phyloP scores from a whole-genome alignment of 37 sponge, comb jelly and placozoan species.

The Diacarnus erythraeanus region DNA sequence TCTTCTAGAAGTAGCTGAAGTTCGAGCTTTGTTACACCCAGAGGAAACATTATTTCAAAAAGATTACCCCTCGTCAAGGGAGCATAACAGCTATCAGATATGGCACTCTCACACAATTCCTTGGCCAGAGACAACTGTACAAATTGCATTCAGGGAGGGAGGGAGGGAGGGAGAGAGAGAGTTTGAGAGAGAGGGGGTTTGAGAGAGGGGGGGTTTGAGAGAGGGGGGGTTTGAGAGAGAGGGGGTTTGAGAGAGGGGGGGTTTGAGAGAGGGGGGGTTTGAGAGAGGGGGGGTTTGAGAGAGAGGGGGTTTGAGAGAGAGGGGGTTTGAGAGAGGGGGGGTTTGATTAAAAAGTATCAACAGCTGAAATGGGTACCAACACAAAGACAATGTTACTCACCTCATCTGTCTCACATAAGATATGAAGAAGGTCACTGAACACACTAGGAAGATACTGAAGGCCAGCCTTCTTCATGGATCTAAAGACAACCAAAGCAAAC shows the following conservation, averaged over 20 bases:
- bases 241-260: too few relatives aligned
- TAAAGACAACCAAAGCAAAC: slow-evolving; percentile 12
- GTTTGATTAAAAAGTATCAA: too few relatives aligned
- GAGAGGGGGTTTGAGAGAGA: too few relatives aligned
- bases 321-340: too few relatives aligned
- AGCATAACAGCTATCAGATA: slow-evolving; percentile 4
- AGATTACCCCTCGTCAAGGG: slow-evolving; percentile 5
- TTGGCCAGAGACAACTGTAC: background rate
- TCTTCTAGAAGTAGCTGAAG: slow-evolving; percentile 16
- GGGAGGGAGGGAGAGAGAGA: too few relatives aligned
- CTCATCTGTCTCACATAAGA: slow-evolving; percentile 5
- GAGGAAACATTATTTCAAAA: slow-evolving; percentile 7
- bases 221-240: too few relatives aligned
- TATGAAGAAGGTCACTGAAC: slow-evolving; percentile 16
- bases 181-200: too few relatives aligned
- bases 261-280: too few relatives aligned
- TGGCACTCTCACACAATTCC: slow-evolving; percentile 25
- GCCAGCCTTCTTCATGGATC: slow-evolving; percentile 3
- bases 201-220: too few relatives aligned
- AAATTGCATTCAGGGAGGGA: too few relatives aligned
- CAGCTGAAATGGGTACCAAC: too few relatives aligned
- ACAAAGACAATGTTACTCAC: background rate
- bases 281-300: too few relatives aligned
- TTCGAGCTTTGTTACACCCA: slow-evolving; percentile 11
- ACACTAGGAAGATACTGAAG: slow-evolving; percentile 28